Conservation (phyloP, 2,797 vertebrate genomes). For the Mormyrus hasselquistii region DNA sequence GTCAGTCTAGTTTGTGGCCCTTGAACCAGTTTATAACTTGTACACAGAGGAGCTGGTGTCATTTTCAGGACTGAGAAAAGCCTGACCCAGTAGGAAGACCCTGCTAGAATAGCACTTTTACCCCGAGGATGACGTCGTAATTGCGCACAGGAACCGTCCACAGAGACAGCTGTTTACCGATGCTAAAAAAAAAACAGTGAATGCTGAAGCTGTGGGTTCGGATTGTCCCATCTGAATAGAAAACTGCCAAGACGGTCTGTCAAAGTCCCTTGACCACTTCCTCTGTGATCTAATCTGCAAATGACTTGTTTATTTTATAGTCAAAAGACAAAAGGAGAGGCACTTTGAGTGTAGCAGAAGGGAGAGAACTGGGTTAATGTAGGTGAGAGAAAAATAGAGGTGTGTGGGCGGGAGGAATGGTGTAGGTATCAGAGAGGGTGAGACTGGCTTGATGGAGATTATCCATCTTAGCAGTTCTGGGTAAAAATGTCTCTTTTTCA, state of each 20-base stretch:
- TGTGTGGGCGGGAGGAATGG: neutral
- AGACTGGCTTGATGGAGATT: neutral
- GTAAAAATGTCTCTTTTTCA: neutral
- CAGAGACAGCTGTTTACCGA: neutral
- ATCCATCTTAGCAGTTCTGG: neutral
- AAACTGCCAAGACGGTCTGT: neutral
- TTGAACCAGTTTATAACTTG: neutral
- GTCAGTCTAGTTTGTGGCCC: neutral
- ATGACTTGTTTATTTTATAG: neutral
- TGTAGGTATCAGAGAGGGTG: neutral
- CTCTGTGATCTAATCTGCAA: neutral
- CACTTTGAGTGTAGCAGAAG: neutral
- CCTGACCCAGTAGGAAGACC: neutral
- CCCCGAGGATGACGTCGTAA: neutral
- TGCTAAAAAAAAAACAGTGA: slow-evolving; percentile 12
- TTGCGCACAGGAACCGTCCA: neutral
- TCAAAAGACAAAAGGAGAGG: neutral
- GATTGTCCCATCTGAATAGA: neutral
- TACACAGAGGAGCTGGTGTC: neutral
- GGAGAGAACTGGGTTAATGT: neutral
- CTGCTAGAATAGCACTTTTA: neutral
- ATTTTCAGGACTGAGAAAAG: slow-evolving; percentile 1
- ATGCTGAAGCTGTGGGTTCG: neutral
- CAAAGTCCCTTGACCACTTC: neutral
- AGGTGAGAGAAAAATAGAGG: neutral